These are phyloP conservation scores for Caenorhabditis sp. DNA, from an alignment of 2,888 invertebrate species.

Conservation along the genomic window DNA sequence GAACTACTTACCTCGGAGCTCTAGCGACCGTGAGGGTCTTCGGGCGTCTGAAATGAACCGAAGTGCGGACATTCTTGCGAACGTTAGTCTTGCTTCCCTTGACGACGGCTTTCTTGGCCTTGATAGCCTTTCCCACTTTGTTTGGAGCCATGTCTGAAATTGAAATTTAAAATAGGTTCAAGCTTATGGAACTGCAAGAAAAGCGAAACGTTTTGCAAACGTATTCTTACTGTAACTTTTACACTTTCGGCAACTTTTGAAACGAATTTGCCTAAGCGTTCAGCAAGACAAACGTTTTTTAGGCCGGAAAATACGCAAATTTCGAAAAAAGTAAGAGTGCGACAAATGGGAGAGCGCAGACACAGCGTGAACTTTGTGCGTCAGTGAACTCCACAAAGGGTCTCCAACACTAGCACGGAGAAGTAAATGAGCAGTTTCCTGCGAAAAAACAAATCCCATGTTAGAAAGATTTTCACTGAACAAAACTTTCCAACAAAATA, in stretches of 20 bases:
- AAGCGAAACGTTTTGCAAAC: background rate
- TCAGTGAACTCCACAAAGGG: background rate
- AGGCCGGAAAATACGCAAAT: slow-evolving; percentile 30
- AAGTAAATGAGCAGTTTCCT: too few relatives aligned
- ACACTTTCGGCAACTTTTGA: too few relatives aligned
- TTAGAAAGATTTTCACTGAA: too few relatives aligned
- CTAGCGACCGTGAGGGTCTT: slow-evolving; percentile 90
- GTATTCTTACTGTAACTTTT: too few relatives aligned
- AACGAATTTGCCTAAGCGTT: too few relatives aligned
- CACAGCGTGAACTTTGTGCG: background rate
- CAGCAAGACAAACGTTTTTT: too few relatives aligned
- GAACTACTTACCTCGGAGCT: slow-evolving; percentile 85
- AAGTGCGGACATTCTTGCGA: slow-evolving; percentile 87
- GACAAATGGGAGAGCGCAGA: slow-evolving; percentile 6
- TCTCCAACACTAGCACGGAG: too few relatives aligned
- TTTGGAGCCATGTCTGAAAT: slow-evolving; percentile 68
- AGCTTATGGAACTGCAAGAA: too few relatives aligned
- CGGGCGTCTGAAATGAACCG: slow-evolving; percentile 95
- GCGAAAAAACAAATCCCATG: too few relatives aligned
- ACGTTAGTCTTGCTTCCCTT: slow-evolving; percentile 69
- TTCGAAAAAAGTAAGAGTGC: background rate
- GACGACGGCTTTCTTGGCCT: slow-evolving; percentile 77
- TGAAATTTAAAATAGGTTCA: too few relatives aligned
- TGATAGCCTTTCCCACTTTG: slow-evolving; percentile 75
- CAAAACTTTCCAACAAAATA: too few relatives aligned